Conservation (phyloP, 2,113 vertebrate species). For the Limnothrissa miodon region DNA sequence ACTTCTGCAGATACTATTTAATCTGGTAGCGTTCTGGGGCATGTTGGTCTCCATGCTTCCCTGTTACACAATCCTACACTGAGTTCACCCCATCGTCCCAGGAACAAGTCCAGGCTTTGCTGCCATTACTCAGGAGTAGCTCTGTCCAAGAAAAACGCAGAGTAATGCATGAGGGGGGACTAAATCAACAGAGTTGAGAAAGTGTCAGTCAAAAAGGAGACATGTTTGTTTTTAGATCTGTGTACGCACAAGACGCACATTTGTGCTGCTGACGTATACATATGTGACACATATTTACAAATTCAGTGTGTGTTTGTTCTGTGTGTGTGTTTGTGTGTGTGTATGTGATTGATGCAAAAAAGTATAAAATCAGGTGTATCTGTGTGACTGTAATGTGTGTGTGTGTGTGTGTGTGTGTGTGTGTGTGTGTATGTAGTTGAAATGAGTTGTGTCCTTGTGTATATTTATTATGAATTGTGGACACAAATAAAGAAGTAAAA, state of each 20-base stretch:
- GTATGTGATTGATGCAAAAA: not conserved
- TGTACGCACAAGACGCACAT: not conserved
- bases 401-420: not conserved
- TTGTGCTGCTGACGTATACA: not conserved
- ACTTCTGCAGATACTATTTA: not conserved
- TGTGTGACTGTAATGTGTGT: not conserved
- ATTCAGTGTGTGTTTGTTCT: not conserved
- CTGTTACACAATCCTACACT: not conserved
- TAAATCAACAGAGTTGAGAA: not conserved
- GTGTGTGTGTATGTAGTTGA: not conserved
- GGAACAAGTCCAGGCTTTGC: constrained; percentile 4
- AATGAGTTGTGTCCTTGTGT: too few relatives aligned
- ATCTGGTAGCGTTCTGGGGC: not conserved
- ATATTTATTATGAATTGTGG: too few relatives aligned
- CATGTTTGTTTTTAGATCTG: not conserved
- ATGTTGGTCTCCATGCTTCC: constrained; percentile 5
- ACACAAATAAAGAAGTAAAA: too few relatives aligned
- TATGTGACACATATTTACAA: not conserved
- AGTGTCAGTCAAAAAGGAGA: not conserved
- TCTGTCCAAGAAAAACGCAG: not conserved
- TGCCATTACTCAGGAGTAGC: constrained; percentile 13
- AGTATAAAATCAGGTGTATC: too few relatives aligned
- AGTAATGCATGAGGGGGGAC: not conserved
- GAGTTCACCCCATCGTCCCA: not conserved
- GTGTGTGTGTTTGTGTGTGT: not conserved